phyloP scores from a whole-genome alignment of 2,113 vertebrate species.

The Motacilla alba region DNA sequence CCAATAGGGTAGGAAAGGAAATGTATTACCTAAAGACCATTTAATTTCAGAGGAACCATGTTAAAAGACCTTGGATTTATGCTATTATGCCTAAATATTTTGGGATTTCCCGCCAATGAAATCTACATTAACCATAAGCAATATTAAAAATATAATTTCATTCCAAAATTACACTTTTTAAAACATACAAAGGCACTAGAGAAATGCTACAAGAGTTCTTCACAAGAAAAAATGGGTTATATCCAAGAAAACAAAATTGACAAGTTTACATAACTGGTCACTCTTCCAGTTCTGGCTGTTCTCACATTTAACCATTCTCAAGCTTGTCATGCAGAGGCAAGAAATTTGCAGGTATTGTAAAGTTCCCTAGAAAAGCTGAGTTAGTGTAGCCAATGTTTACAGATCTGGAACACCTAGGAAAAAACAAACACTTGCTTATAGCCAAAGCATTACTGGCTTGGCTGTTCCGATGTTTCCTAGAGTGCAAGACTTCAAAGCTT shows the following conservation, averaged over 20 bases:
- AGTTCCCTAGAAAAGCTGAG: neutral
- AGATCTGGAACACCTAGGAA: neutral
- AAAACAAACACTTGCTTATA: neutral
- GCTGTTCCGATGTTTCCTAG: neutral
- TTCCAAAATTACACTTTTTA: neutral
- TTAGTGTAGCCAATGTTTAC: neutral
- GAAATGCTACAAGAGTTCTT: neutral
- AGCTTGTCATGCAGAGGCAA: neutral
- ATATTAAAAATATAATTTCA: neutral
- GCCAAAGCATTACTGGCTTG: neutral
- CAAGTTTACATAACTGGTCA: neutral
- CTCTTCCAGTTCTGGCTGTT: neutral
- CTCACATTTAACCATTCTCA: neutral
- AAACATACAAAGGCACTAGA: neutral
- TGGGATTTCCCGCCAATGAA: neutral
- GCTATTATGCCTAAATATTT: neutral
- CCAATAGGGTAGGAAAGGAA: neutral
- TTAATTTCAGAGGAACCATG: neutral
- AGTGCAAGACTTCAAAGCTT: neutral
- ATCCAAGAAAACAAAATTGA: neutral
- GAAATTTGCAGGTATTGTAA: neutral
- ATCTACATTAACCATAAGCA: neutral
- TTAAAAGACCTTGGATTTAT: neutral
- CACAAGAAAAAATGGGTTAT: neutral
- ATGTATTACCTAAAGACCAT: neutral